phyloP scores from a whole-genome alignment of 2,113 vertebrate genomes.

The Electrona antarctica region DNA sequence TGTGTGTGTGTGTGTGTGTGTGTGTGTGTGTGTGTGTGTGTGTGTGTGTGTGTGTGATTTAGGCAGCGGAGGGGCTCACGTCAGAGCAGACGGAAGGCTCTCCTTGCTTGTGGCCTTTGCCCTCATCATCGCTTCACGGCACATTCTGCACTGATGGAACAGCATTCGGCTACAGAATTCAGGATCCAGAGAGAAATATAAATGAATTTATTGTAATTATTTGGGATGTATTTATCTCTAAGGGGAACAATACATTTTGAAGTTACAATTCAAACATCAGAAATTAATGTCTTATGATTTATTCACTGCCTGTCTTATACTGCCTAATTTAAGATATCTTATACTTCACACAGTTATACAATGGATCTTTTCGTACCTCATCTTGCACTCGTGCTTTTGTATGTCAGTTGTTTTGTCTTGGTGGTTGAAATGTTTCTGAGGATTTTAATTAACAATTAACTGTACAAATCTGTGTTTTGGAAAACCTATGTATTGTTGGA shows the following conservation, averaged over 20 bases:
- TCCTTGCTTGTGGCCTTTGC: constrained; percentile 41
- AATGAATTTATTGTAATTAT: background rate
- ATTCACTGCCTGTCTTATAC: too few species aligned
- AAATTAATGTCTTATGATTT: too few species aligned
- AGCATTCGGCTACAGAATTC: background rate
- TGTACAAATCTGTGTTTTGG: too few species aligned
- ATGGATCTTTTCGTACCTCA: background rate
- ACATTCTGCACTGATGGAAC: constrained; percentile 29
- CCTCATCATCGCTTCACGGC: constrained; percentile 43
- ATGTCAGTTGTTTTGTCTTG: background rate
- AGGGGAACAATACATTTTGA: background rate
- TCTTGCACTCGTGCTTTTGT: background rate
- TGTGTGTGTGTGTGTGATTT: constrained; percentile 23
- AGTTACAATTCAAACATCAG: too few species aligned
- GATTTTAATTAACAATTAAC: constrained; percentile 1
- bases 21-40: background rate
- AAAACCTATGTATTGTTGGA: too few species aligned
- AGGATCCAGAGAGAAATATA: background rate
- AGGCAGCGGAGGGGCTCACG: constrained; percentile 19
- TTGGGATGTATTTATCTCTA: background rate
- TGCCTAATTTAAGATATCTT: too few species aligned
- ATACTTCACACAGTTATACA: too few species aligned
- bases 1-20: too few species aligned
- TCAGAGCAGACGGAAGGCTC: constrained; percentile 30
- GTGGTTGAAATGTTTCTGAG: background rate